phyloP scores from a whole-genome alignment of 2,797 vertebrate species.

The Poecilia wingei region DNA sequence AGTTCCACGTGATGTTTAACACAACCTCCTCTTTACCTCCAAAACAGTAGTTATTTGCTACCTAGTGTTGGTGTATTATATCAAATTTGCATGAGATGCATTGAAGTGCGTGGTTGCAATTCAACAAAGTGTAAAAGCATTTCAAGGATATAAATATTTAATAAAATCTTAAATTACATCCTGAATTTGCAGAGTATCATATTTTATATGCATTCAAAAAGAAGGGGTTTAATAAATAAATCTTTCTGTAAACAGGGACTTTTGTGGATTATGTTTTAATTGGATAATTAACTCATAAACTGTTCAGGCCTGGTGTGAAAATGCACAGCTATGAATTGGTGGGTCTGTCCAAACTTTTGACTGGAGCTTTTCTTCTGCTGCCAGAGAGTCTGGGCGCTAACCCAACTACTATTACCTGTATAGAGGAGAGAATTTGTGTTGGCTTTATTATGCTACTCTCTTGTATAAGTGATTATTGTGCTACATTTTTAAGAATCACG shows the following conservation, averaged over 20 bases:
- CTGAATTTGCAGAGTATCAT: neutral
- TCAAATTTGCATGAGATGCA: neutral
- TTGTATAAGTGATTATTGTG: constrained; percentile 66
- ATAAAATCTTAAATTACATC: neutral
- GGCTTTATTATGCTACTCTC: constrained; percentile 69
- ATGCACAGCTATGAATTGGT: neutral
- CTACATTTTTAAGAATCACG: constrained; percentile 72
- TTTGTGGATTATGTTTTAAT: constrained; percentile 6
- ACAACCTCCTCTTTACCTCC: neutral
- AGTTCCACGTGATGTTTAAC: neutral
- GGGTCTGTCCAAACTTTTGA: constrained; percentile 8
- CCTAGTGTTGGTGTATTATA: neutral
- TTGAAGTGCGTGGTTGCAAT: neutral
- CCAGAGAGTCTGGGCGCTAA: constrained; percentile 60
- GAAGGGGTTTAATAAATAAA: neutral
- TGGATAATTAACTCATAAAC: constrained; percentile 9
- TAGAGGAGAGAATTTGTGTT: constrained; percentile 49
- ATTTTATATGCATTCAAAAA: neutral
- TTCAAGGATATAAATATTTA: neutral
- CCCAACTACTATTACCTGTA: constrained; percentile 71
- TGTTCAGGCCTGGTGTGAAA: constrained; percentile 8
- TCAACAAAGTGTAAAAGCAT: neutral
- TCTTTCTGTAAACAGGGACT: constrained; percentile 3
- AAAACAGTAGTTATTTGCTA: neutral
- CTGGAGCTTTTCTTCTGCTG: constrained; percentile 24